These are phyloP conservation scores for Platysteira castanea DNA, from an alignment of 2,113 vertebrate species.

Conservation along the genomic window DNA sequence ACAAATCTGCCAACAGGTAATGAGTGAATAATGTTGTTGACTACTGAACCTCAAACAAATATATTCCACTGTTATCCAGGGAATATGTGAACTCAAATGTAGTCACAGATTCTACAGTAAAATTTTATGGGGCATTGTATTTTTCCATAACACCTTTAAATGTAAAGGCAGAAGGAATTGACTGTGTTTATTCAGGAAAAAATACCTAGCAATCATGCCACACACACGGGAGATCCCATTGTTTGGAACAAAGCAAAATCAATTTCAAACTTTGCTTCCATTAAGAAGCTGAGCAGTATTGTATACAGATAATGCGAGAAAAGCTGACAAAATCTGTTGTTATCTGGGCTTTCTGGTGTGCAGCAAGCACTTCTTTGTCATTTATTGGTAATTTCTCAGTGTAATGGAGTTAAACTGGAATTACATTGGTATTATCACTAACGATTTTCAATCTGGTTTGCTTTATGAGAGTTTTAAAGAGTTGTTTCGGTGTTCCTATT, in stretches of 20 bases:
- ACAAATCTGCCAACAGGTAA: neutral
- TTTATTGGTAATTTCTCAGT: neutral
- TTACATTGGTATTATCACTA: neutral
- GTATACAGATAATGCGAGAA: neutral
- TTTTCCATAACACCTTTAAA: neutral
- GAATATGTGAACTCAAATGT: neutral
- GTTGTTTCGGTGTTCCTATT: neutral
- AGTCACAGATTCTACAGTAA: neutral
- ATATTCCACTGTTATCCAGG: neutral
- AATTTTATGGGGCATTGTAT: neutral
- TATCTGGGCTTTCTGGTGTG: neutral
- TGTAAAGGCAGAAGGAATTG: neutral
- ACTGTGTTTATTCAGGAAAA: neutral
- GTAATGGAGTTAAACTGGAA: neutral
- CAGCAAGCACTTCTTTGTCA: neutral
- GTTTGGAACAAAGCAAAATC: neutral
- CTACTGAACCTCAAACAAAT: neutral
- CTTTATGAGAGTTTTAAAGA: neutral
- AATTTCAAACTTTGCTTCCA: neutral
- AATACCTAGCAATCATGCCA: neutral
- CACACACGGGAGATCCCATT: fast-evolving
- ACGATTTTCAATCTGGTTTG: neutral
- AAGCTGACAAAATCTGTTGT: neutral
- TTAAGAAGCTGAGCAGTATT: neutral
- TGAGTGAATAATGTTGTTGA: neutral